Base-by-base conservation (phyloP, 2,797 vertebrate genomes). In the Gadopsis bispinosus region DNA sequence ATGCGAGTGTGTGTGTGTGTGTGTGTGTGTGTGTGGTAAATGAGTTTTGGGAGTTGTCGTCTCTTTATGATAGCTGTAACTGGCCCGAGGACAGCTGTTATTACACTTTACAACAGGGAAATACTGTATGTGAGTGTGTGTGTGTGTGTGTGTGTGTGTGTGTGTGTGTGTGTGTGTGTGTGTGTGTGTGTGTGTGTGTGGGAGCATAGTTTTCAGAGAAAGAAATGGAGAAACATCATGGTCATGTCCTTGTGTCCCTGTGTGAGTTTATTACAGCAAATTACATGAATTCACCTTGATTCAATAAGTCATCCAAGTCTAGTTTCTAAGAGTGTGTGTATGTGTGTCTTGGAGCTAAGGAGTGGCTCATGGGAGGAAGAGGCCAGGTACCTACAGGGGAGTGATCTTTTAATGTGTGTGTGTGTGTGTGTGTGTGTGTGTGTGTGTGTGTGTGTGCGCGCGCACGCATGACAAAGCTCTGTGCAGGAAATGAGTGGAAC, bases 41-140 rank as follows among this genome's bases (percentile, higher is more conserved):
- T 94, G 91, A 93, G 91, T 93, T 92, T 90, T 80, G 92, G 92
- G 93, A 94, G 90, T 92, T 90, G 90, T 88, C 80, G 87, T 86
- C 93, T 92, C 92, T 93, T 94, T 94, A 93, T 80, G 90, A 90
- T 87, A 82, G 92, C 91, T 90, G 91, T 92, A 92, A 92, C 90
- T 91, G 87, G 93, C 90, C 92, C 33, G 84, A 91, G 92, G 91
- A 93, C 91, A 90, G 92, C 90, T 91, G 92, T 93, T 93, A 94
- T 93, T 92, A 89, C 86, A 87, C 89, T 92, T 92, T 87, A 92
- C 90, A 92, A 86, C 90, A 85, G 91, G 90, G 89, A 92, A 90
- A 92, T 92, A 87, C 80, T 84, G 69, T 50, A 68, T 73, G 83
- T 56, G 79, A 35, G 81, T 10, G 69, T 5, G 76, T 59, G 76